A percentile compares a stretch with the other conserved stretches of the same genome.
Evolutionary conservation across 2,113 vertebrate genomes (phyloP).

Genomic region (Calcarius ornatus): DNA sequence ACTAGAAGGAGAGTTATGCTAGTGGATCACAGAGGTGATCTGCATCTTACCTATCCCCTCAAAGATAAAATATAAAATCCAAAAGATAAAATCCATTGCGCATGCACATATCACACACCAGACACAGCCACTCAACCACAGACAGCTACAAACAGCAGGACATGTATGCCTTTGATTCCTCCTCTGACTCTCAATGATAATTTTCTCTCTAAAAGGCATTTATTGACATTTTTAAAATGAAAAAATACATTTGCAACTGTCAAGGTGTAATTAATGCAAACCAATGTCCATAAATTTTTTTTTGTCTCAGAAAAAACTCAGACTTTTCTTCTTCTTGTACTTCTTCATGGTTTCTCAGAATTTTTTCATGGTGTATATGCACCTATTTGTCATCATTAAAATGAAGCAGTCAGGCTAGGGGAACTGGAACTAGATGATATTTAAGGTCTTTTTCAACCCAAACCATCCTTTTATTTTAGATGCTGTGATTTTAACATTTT

Average conservation of each 20-base stretch:
- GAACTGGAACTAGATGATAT: not conserved
- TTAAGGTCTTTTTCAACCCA: not conserved
- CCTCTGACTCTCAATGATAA: not conserved
- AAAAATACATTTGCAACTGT: not conserved
- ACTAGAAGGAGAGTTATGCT: not conserved
- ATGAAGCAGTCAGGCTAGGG: not conserved
- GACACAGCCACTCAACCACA: not conserved
- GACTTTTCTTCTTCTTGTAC: not conserved
- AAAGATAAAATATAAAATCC: too few relatives aligned
- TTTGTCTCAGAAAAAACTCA: not conserved
- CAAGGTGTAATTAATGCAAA: not conserved
- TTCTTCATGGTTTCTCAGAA: not conserved
- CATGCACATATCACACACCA: accelerated
- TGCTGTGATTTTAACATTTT: not conserved
- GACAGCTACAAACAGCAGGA: not conserved
- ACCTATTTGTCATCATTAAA: not conserved
- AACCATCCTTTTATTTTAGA: not conserved
- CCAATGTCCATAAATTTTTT: accelerated
- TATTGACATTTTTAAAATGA: not conserved
- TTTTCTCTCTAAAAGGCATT: not conserved
- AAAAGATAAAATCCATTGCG: too few relatives aligned
- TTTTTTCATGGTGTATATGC: not conserved
- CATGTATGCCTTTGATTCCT: accelerated
- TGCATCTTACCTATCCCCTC: not conserved
- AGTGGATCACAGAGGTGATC: not conserved